Base-by-base conservation (phyloP, 2,797 vertebrate species). In the Mergus octosetaceus region DNA sequence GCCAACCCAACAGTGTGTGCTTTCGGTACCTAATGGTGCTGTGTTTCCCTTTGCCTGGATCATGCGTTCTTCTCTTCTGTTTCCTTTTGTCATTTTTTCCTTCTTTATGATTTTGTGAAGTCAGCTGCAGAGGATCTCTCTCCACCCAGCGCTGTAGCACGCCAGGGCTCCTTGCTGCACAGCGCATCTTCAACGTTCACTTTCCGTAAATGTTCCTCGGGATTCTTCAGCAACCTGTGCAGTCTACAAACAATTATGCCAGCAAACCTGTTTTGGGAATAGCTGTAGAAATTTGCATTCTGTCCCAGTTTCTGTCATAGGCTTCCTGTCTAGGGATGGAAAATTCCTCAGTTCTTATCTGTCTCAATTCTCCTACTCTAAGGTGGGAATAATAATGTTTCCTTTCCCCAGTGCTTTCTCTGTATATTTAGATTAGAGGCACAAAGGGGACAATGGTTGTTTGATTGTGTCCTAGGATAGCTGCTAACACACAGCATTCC, bases 281-380 rank as follows among this genome's bases (percentile, higher is more conserved):
- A 86, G 45, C 79, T 60, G 41, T 89, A 68, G 74, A 60, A 64
- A 90, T 85, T 89, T 96, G 66, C 87, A 77, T 92, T 96, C 81
- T 89, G 75, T 82, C 84, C 87, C 90, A 83, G 54, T 71, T 79
- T 96, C 76, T 77, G 61, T 54, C 25, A 87, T 51, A 92, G 88
- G 18, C 84, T 94, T 93, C 80, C 83, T 43, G 92, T 93, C 87
- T 90, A 78, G 88, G 41, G 66, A 49, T 87, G 86, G 74, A 61
- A 93, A 95, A 95, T 76, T 92, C 89, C 87, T 80, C 73, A 88
- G 81, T 78, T 93, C 80, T 96, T 92, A 90, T 84, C 92, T 87
- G 74, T 89, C 85, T 93, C 68, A 92, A 47, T 94, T 96, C 94
- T 89, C 27, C 13, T 25, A 41, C 54, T 76, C 76, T 64, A 56